These are phyloP conservation scores for Meloidogyne hapla DNA, from an alignment of 1,140 invertebrate species.

Conservation along the genomic window DNA sequence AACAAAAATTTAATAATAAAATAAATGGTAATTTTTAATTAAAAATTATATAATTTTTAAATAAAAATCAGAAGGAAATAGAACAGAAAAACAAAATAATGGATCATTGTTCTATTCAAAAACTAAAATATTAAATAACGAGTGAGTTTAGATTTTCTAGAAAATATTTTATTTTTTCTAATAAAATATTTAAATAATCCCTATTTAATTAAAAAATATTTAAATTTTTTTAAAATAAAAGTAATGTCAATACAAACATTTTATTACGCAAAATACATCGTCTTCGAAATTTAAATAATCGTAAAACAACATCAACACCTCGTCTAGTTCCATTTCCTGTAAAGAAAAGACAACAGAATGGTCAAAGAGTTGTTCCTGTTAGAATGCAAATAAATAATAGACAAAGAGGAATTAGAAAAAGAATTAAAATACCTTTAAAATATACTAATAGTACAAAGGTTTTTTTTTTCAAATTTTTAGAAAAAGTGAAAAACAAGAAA, in stretches of 20 bases:
- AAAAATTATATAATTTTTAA: not conserved
- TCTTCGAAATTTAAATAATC: not conserved
- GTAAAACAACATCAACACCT: not conserved
- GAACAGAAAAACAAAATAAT: not conserved
- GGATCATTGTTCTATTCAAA: not conserved
- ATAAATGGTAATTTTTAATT: not conserved
- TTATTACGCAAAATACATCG: not conserved
- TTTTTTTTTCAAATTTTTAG: not conserved
- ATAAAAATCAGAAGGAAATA: not conserved
- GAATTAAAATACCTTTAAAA: not conserved
- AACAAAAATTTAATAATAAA: slow-evolving; percentile 7
- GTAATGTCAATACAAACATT: not conserved
- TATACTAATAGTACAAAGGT: not conserved
- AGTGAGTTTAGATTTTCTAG: not conserved
- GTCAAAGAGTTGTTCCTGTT: not conserved
- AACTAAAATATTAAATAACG: not conserved
- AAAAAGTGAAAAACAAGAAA: too few relatives aligned
- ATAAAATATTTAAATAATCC: too few relatives aligned
- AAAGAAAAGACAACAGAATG: slow-evolving; percentile 6
- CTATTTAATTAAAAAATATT: not conserved
- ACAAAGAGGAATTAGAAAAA: not conserved
- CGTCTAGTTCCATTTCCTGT: not conserved
- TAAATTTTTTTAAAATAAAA: not conserved
- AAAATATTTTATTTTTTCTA: not conserved
- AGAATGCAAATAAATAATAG: not conserved